Base-by-base conservation (phyloP, 2,113 vertebrate genomes). In the Rattus rattus region DNA sequence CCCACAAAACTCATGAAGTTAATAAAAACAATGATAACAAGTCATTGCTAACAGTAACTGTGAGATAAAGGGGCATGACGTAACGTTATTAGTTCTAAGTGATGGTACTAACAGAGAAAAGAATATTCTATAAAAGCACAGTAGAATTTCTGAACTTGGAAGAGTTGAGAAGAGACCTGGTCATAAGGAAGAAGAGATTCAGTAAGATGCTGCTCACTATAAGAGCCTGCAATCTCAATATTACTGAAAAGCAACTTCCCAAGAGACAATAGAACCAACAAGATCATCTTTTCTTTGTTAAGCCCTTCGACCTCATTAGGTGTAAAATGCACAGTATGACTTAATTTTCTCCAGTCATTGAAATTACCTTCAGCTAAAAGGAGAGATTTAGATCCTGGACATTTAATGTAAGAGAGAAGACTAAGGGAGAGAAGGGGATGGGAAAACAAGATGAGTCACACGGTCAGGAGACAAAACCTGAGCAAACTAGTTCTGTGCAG, bases 271-370 rank as follows among this genome's bases (percentile, higher is more conserved):
- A 70, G 59, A 87, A 61, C 33, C 76, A 77, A 92, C 22, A 81
- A 94, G 30, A 36, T 63, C 12, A 73, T 30, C 30, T 2, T 73
- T 56, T 76, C 16, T 85, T 73, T 77, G 47, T 43, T 17, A 92
- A 84, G 47, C 30, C 28, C 13, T 69, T 84, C 59, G 56, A 80
- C 69, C 28, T 93, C 93, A 93, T 87, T 96, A 94, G 28, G 24
- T 30, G n/a, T 81, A 92, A 92, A 88, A 96, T 88, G 24, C 69
- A 84, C 84, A 85, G 79, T 88, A 56, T 65, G 52, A 96, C 88
- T 93, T 94, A 94, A 85, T 59, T 93, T 96, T 95, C 76, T 93
- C 56, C 87, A 88, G 87, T 86, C 70, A 92, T 13, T 90, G 33
- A 87, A 87, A 92, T 65, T 33, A 93, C 2, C 30, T 95, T 81